phyloP scores from a whole-genome alignment of 2,797 vertebrate species.

The Glossophaga mutica region DNA sequence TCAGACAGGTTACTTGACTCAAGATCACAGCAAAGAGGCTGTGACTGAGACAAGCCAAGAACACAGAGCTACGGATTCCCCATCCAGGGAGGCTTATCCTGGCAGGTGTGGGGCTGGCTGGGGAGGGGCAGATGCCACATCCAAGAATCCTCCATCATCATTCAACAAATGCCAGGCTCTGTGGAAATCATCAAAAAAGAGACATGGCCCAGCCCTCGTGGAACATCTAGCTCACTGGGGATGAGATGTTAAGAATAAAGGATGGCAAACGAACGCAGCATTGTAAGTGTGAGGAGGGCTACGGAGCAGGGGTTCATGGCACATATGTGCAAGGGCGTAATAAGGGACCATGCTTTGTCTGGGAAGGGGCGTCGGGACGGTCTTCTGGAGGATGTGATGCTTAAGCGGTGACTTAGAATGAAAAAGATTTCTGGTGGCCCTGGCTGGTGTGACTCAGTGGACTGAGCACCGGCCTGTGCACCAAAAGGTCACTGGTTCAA shows the following conservation, averaged over 20 bases:
- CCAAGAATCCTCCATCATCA: not conserved
- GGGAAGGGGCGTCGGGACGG: not conserved
- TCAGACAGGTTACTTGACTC: not conserved
- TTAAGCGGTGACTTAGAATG: not conserved
- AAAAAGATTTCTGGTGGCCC: not conserved
- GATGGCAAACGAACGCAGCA: not conserved
- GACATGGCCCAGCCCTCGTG: not conserved
- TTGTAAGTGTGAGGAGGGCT: not conserved
- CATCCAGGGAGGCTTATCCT: not conserved
- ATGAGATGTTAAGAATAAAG: not conserved
- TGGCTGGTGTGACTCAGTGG: too few relatives aligned
- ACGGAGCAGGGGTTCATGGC: not conserved
- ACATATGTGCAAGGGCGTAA: not conserved
- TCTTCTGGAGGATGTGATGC: not conserved
- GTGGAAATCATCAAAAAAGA: not conserved
- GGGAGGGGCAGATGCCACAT: not conserved
- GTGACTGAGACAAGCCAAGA: not conserved
- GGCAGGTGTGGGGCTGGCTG: not conserved
- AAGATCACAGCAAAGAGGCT: not conserved
- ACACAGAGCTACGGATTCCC: not conserved
- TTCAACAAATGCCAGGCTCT: not conserved
- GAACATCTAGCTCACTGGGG: not conserved
- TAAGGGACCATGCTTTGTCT: not conserved
- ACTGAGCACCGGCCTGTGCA: too few relatives aligned
- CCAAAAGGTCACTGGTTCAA: too few relatives aligned